Evolutionary conservation across 2,888 invertebrate genomes (phyloP).

Genomic region (Salticus scenicus): DNA sequence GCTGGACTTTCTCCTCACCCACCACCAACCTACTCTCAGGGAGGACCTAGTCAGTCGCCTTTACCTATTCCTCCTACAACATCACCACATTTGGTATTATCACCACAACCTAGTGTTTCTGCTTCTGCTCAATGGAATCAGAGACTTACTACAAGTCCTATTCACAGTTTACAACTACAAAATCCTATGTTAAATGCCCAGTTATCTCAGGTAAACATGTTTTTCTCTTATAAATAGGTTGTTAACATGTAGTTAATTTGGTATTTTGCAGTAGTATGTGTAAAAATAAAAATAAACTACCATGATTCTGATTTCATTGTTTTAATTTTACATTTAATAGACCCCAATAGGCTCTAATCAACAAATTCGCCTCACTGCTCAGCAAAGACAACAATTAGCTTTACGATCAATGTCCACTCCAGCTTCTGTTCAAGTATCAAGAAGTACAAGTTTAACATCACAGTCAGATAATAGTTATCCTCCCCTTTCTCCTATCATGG

Average conservation of each 20-base stretch:
- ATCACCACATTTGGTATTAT: constrained; percentile 49
- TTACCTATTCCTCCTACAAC: constrained; percentile 38
- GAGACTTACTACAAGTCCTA: constrained; percentile 40
- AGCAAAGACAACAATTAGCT: constrained; percentile 69
- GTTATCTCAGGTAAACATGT: constrained; percentile 81
- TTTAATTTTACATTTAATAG: constrained; percentile 28
- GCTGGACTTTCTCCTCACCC: constrained; percentile 73
- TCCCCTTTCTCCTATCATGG: constrained; percentile 57
- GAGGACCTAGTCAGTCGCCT: constrained; percentile 60
- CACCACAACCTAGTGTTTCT: constrained; percentile 39
- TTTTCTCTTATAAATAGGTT: no score
- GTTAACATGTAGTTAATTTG: no score
- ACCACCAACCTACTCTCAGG: constrained; percentile 66
- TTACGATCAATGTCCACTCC: constrained; percentile 78
- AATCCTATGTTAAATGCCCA: constrained; percentile 93
- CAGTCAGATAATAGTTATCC: constrained; percentile 71
- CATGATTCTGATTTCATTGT: not conserved
- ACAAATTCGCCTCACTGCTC: constrained; percentile 68
- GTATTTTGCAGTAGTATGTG: no score
- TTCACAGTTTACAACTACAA: constrained; percentile 77
- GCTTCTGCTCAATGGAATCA: constrained; percentile 52
- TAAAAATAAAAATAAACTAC: not conserved
- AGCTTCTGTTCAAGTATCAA: constrained; percentile 77
- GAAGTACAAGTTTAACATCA: constrained; percentile 79
- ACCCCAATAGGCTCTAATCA: constrained; percentile 69